A percentile compares a stretch with the other conserved stretches of the same genome.
These are phyloP conservation scores for Isichthys henryi DNA, from an alignment of 2,113 vertebrate genomes.

Conservation along the genomic window DNA sequence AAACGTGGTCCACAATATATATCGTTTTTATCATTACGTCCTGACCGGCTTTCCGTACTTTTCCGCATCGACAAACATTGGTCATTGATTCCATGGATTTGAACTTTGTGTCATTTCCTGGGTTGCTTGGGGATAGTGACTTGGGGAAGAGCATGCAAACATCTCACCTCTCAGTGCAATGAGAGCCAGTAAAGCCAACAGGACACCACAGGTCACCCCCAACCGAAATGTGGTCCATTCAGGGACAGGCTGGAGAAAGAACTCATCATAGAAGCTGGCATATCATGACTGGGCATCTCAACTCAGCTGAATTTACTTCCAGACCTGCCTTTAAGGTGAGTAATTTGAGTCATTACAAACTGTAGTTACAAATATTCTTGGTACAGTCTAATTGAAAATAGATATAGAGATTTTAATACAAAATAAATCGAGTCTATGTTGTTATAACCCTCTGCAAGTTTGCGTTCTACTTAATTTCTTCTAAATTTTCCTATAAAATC, in stretches of 20 bases:
- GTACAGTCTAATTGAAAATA: background rate
- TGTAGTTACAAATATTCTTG: background rate
- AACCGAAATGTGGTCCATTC: conserved; percentile 40
- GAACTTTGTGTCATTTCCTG: background rate
- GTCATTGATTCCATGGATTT: background rate
- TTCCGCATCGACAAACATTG: background rate
- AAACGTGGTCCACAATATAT: background rate
- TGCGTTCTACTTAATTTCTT: background rate
- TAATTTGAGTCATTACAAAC: background rate
- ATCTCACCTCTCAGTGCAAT: conserved; percentile 37
- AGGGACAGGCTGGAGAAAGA: conserved; percentile 23
- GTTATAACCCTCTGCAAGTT: background rate
- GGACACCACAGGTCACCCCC: conserved; percentile 38
- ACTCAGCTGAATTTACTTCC: background rate
- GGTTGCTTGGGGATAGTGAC: background rate
- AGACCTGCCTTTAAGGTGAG: background rate
- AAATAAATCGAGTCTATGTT: background rate
- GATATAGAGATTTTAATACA: background rate
- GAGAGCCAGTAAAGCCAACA: conserved; percentile 29
- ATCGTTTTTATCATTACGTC: background rate
- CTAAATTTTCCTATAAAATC: background rate
- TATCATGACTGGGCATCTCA: background rate
- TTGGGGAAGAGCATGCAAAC: background rate
- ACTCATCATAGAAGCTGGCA: background rate
- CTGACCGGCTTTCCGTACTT: background rate